phyloP scores from a whole-genome alignment of 2,888 invertebrate genomes.

The Thymelicus sylvestris region DNA sequence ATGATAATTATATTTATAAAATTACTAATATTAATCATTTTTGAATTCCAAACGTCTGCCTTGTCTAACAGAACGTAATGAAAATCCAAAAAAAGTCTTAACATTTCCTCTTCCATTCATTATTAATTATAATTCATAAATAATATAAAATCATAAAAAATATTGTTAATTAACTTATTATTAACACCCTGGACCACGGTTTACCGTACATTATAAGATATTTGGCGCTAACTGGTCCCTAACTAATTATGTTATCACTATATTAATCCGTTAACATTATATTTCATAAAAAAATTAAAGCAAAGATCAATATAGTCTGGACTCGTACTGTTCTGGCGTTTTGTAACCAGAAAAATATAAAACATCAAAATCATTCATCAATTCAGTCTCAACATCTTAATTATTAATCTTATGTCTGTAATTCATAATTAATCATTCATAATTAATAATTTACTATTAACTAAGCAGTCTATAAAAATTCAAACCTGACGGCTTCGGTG shows the following conservation, averaged over 20 bases:
- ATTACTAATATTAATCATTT: constrained; percentile 1
- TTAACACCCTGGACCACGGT: constrained; percentile 4
- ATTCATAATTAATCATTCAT: background rate
- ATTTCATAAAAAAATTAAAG: constrained; percentile 1
- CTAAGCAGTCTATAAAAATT: constrained; percentile 17
- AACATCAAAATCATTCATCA: constrained; percentile 5
- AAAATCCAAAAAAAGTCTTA: constrained; percentile 6
- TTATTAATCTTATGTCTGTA: background rate
- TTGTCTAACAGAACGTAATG: constrained; percentile 3
- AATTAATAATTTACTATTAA: constrained; percentile 24
- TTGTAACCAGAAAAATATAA: background rate
- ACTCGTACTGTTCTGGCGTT: background rate
- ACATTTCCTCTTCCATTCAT: constrained; percentile 7
- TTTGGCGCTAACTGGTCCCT: constrained; percentile 2
- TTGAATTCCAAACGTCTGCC: background rate
- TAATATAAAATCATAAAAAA: constrained; percentile 47
- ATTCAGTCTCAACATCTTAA: constrained; percentile 24
- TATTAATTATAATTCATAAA: constrained; percentile 50
- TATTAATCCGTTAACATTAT: background rate
- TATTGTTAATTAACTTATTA: constrained; percentile 12
- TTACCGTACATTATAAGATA: background rate
- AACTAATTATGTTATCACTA: background rate
- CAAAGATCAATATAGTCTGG: background rate
- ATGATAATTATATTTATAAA: constrained; percentile 11
- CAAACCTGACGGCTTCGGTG: constrained; percentile 23